Base-by-base conservation (phyloP, 2,797 vertebrate species). In the Coccyzus lansbergi region DNA sequence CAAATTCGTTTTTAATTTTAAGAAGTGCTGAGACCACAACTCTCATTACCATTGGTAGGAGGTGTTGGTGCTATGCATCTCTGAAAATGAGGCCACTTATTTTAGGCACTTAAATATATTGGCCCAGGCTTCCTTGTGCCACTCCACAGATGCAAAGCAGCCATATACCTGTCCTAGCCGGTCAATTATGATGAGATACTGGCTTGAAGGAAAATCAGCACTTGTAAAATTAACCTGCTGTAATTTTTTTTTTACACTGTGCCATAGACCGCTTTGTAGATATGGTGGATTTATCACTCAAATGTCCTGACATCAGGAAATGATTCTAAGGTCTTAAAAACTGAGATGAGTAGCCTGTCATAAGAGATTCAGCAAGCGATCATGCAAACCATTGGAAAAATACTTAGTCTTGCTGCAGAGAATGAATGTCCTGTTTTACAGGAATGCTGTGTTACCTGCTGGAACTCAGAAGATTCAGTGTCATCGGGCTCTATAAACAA, bases 281-380 rank as follows among this genome's bases (percentile, higher is more conserved):
- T 82, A 63, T 34, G 56, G 31, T 72, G 52, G 68, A 86, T 95
- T 93, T 97, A 95, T 94, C 91, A 94, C 65, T 3, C 0, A 91
- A 88, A 94, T n/a, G 65, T 77, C 69, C 95, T 15, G 33, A 93
- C 55, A 2, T 78, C 77, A 76, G 72, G 36, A 80, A 97, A 77
- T 40, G 42, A 75, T 88, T 78, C 71, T 91, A 59, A 87, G 59
- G 33, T 62, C 26, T 87, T 75, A 94, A 58, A 90, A 22, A 78
- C 78, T 63, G 67, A 91, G 70, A 76, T 80, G 92, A 91, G 93
- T 55, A 81, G 71, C 82, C 77, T 81, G 93, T 92, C 86, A 87
- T 76, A 94, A 78, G 40, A 69, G 89, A 88, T 93, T 97, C 95
- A 95, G 60, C 31, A 96, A 94, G 88, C 74, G 34, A 94, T 94